These are phyloP conservation scores for Orientallactaga sibirica DNA, from an alignment of 2,797 vertebrate species.

Conservation along the genomic window DNA sequence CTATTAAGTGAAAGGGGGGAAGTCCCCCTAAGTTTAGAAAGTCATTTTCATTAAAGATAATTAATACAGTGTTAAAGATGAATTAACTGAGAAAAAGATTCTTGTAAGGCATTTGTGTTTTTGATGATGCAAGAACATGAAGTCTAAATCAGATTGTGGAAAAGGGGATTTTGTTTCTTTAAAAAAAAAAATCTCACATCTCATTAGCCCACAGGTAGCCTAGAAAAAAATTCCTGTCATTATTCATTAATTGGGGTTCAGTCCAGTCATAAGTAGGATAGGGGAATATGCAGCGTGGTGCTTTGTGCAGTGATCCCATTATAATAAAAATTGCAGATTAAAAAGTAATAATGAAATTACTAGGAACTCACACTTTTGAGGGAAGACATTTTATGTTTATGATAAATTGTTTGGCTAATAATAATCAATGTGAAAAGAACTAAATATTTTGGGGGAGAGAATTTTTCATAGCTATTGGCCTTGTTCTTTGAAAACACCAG, in stretches of 20 bases:
- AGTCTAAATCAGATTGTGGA: constrained; percentile 71
- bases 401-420: constrained; percentile 40
- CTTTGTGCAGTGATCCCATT: constrained; percentile 48
- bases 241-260: constrained; percentile 83
- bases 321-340: constrained; percentile 63
- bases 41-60: constrained; percentile 29
- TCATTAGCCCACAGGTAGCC: constrained; percentile 74
- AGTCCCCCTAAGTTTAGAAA: constrained; percentile 21
- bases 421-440: neutral
- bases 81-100: neutral
- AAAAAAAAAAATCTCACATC: constrained; percentile 67
- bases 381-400: constrained; percentile 29
- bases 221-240: constrained; percentile 71
- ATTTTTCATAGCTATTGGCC: constrained; percentile 47
- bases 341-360: neutral
- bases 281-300: constrained; percentile 49
- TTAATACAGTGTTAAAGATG: constrained; percentile 29
- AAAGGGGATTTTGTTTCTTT: constrained; percentile 57
- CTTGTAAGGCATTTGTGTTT: neutral
- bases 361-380: neutral
- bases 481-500: constrained; percentile 71
- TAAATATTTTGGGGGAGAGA: constrained; percentile 61
- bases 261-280: constrained; percentile 48
- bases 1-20: constrained; percentile 13
- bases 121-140: constrained; percentile 48